Percentiles rank a stretch among this genome's conserved stretches.
These are phyloP conservation scores for Hemichromis elongatus DNA, from an alignment of 2,113 vertebrate species.

Conservation along the genomic window DNA sequence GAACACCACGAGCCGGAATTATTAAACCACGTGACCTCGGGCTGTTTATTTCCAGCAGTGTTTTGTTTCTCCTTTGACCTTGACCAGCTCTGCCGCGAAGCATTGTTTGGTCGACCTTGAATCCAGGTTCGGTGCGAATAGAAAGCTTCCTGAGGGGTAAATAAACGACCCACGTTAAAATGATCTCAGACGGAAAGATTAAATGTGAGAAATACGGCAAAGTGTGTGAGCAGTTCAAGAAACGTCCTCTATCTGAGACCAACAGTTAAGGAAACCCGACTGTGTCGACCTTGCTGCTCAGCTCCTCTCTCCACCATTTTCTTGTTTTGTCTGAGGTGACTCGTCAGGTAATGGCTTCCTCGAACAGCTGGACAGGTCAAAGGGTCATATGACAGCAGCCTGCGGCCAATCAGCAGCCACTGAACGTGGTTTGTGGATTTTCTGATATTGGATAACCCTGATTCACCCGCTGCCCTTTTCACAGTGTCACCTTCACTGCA, in stretches of 20 bases:
- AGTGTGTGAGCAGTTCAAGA: background rate
- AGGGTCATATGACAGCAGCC: constrained; percentile 19
- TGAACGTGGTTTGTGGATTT: background rate
- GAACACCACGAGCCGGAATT: background rate
- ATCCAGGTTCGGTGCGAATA: background rate
- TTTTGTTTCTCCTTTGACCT: background rate
- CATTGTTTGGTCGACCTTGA: background rate
- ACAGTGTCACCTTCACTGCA: background rate
- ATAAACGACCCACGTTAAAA: background rate
- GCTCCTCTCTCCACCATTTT: background rate
- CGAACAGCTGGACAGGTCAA: constrained; percentile 38
- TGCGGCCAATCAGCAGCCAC: background rate
- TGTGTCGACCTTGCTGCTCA: background rate
- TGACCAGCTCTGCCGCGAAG: background rate
- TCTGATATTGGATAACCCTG: constrained; percentile 35
- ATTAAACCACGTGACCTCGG: background rate
- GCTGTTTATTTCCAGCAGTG: background rate
- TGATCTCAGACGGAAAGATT: background rate
- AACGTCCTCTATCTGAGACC: background rate
- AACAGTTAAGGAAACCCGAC: background rate
- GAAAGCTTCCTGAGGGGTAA: background rate
- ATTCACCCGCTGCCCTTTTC: background rate
- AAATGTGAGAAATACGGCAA: background rate
- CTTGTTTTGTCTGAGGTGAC: constrained; percentile 15
- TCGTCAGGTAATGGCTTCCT: constrained; percentile 33